These are phyloP conservation scores for Ranitomeya imitator DNA, from an alignment of 2,113 vertebrate genomes.

Conservation along the genomic window DNA sequence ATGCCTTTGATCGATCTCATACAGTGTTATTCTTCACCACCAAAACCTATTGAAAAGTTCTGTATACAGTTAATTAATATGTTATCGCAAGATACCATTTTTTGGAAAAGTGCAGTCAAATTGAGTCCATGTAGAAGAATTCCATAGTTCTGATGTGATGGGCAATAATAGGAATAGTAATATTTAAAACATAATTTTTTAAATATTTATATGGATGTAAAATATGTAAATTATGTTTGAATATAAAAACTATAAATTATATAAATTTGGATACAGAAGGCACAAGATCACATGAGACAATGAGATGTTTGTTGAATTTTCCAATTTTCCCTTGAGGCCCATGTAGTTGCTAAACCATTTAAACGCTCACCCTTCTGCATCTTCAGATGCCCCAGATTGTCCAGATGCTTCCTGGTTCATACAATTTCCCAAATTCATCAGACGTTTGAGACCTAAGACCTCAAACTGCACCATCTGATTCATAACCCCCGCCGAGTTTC, in stretches of 20 bases:
- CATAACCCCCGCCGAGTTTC: conserved; percentile 38
- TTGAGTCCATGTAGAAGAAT: no score
- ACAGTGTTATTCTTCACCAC: no score
- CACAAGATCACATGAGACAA: not conserved
- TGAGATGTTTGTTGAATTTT: not conserved
- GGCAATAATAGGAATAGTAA: no score
- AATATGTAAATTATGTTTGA: no score
- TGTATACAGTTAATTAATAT: no score
- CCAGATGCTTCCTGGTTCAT: not conserved
- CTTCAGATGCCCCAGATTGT: not conserved
- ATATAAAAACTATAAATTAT: not conserved
- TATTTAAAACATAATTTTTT: no score
- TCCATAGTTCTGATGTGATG: no score
- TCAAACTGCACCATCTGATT: conserved; percentile 21
- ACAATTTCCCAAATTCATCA: conserved; percentile 13
- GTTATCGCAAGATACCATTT: no score
- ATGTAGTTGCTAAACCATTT: not conserved
- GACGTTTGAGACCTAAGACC: conserved; percentile 14
- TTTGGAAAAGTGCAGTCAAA: no score
- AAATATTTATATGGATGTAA: no score
- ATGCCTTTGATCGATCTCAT: no score
- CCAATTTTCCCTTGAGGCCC: not conserved
- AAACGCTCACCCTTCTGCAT: not conserved
- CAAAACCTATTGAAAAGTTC: no score
- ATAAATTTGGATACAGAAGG: not conserved